Percentiles rank a stretch among this genome's conserved stretches.
Evolutionary conservation across 2,113 vertebrate species (phyloP).

Genomic region (Deroptyus accipitrinus): DNA sequence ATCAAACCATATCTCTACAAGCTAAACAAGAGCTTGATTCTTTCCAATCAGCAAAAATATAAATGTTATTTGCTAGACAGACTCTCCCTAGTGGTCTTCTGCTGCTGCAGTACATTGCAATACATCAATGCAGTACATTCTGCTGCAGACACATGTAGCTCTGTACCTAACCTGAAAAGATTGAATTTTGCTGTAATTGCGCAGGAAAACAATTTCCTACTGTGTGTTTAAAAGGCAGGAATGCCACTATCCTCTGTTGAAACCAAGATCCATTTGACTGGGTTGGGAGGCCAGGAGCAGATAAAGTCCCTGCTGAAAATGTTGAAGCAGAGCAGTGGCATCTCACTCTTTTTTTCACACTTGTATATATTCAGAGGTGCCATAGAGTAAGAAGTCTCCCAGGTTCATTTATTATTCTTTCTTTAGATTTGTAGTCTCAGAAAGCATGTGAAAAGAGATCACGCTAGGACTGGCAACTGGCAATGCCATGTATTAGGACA

Average conservation of each 20-base stretch:
- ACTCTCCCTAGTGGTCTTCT: background rate
- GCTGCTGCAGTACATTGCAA: background rate
- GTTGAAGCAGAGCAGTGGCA: background rate
- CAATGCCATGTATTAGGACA: background rate
- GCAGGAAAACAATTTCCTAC: background rate
- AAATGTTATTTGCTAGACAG: constrained; percentile 1
- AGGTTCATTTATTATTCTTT: background rate
- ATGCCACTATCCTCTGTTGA: background rate
- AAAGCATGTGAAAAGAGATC: background rate
- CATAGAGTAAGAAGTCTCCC: background rate
- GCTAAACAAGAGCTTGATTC: background rate
- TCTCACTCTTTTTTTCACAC: background rate
- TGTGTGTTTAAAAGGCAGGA: background rate
- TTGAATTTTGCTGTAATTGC: background rate
- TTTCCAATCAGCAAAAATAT: constrained; percentile 15
- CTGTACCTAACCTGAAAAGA: background rate
- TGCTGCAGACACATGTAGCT: background rate
- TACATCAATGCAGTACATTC: background rate
- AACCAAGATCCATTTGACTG: background rate
- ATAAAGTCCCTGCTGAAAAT: background rate
- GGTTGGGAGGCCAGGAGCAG: background rate
- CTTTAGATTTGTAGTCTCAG: background rate
- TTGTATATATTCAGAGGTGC: background rate
- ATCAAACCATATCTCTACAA: background rate
- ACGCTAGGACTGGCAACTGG: background rate